These are phyloP conservation scores for Drosophila pseudotakahashii DNA, from an alignment of 2,888 invertebrate species.

Conservation along the genomic window DNA sequence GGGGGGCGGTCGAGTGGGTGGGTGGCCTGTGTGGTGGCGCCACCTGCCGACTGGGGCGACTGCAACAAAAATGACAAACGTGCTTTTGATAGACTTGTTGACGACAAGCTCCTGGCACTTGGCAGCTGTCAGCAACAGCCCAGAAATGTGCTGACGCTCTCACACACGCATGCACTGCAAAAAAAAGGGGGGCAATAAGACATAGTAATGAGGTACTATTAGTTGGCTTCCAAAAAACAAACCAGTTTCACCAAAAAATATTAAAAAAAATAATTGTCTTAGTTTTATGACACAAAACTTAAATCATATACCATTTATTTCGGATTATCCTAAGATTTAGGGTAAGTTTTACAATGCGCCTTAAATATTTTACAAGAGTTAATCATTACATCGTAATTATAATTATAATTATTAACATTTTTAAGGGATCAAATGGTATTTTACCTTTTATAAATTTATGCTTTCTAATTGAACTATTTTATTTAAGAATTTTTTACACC, in stretches of 20 bases:
- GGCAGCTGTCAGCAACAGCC: conserved; percentile 72
- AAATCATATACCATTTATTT: too few species aligned
- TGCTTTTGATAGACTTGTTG: conserved; percentile 80
- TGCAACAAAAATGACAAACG: conserved; percentile 80
- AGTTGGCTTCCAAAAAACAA: neutral
- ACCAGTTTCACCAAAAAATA: neutral
- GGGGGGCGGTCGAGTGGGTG: conserved; percentile 8
- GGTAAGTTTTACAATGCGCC: too few species aligned
- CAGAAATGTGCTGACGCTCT: conserved; percentile 36
- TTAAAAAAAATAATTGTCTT: too few species aligned
- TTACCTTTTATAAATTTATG: too few species aligned
- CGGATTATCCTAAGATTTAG: too few species aligned
- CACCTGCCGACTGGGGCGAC: conserved; percentile 45
- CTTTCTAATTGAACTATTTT: too few species aligned
- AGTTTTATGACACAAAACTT: too few species aligned
- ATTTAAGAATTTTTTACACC: too few species aligned
- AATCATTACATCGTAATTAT: too few species aligned
- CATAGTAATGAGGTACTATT: neutral
- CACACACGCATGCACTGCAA: conserved; percentile 11
- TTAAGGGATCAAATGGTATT: too few species aligned
- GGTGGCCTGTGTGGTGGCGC: conserved; percentile 2
- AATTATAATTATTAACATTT: too few species aligned
- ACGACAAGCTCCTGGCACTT: conserved; percentile 78
- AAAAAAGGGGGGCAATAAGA: neutral
- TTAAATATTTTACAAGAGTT: too few species aligned